phyloP scores from a whole-genome alignment of 2,888 invertebrate species.

The Trissolcus japonicus region DNA sequence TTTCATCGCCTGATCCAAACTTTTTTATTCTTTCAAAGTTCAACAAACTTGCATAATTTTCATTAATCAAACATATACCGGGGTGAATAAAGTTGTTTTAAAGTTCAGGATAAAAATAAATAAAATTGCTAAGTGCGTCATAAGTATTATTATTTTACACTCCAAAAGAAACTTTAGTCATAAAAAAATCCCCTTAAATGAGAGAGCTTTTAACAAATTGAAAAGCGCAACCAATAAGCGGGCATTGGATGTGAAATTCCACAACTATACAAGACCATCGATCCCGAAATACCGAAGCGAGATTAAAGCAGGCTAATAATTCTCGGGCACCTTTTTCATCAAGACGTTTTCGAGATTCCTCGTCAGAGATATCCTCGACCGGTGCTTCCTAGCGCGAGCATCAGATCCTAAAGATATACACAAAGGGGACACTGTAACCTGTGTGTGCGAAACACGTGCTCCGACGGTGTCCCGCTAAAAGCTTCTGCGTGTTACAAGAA shows the following conservation, averaged over 20 bases:
- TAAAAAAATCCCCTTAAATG: too few relatives aligned
- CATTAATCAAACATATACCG: too few relatives aligned
- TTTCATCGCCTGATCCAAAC: too few relatives aligned
- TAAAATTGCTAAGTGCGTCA: too few relatives aligned
- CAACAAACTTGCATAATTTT: too few relatives aligned
- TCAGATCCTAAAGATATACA: slow-evolving; percentile 68
- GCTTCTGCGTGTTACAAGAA: slow-evolving; percentile 65
- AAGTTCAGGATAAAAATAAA: too few relatives aligned
- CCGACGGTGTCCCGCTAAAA: slow-evolving; percentile 60
- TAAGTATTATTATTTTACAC: too few relatives aligned
- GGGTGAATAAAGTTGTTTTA: too few relatives aligned
- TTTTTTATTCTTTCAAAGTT: too few relatives aligned
- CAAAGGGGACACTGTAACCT: slow-evolving; percentile 56
- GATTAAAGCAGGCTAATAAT: slow-evolving; percentile 66
- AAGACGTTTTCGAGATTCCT: slow-evolving; percentile 37
- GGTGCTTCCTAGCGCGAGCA: slow-evolving; percentile 55
- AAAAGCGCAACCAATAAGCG: background rate
- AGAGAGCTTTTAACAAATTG: too few relatives aligned
- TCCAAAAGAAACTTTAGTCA: too few relatives aligned
- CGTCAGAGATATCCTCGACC: slow-evolving; percentile 29
- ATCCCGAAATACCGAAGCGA: slow-evolving; percentile 29
- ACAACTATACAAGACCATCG: slow-evolving; percentile 21
- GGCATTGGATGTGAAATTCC: slow-evolving; percentile 27
- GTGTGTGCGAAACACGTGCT: slow-evolving; percentile 51
- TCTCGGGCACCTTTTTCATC: slow-evolving; percentile 69